Evolutionary conservation across 2,113 vertebrate species (phyloP).

Genomic region (Suricata suricatta): DNA sequence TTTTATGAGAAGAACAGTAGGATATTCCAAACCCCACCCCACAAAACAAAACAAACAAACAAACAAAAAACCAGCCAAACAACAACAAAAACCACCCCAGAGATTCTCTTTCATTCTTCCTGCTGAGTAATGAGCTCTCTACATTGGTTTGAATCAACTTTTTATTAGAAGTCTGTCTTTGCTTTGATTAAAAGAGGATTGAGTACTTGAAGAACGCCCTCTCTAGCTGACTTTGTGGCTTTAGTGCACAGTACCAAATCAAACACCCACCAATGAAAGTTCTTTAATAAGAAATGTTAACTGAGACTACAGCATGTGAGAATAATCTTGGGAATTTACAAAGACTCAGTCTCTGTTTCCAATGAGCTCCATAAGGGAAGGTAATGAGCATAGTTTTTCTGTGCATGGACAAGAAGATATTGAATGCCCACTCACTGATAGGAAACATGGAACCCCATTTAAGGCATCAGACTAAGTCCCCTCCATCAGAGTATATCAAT

Average conservation of each 20-base stretch:
- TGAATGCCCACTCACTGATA: background rate
- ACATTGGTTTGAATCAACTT: background rate
- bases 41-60: background rate
- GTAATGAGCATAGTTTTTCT: background rate
- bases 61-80: background rate
- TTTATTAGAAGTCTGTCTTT: constrained; percentile 36
- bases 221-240: background rate
- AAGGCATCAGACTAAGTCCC: background rate
- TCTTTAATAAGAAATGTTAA: constrained; percentile 40
- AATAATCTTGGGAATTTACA: background rate
- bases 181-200: constrained; percentile 54
- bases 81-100: background rate
- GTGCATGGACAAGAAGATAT: background rate
- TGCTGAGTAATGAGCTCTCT: constrained; percentile 14
- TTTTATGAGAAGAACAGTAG: background rate
- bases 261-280: constrained; percentile 24
- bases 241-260: background rate
- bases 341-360: background rate
- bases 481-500: background rate
- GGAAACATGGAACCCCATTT: background rate
- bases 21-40: background rate
- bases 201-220: background rate
- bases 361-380: background rate
- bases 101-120: constrained; percentile 43
- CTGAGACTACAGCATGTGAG: background rate